These are phyloP conservation scores for Saxidomus purpurata DNA, from an alignment of 1,140 invertebrate species.

Conservation along the genomic window DNA sequence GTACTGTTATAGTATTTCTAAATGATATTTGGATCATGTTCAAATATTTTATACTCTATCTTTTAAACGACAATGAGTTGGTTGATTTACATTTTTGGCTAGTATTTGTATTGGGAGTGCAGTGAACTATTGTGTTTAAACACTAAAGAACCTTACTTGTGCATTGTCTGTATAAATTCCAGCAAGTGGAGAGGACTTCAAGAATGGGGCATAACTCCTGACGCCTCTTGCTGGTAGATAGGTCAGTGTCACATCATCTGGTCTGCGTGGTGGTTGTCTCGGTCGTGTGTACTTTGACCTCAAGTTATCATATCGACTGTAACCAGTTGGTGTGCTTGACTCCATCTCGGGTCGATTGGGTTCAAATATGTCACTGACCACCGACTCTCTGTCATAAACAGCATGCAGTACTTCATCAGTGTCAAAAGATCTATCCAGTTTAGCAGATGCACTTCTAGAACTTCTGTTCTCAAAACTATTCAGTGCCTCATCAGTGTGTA, in stretches of 20 bases:
- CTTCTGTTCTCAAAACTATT: neutral
- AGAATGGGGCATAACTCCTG: slow-evolving; percentile 55
- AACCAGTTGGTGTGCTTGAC: neutral
- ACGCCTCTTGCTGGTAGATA: slow-evolving; percentile 61
- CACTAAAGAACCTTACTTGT: slow-evolving; percentile 31
- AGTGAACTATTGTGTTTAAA: no score
- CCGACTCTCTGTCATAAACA: slow-evolving; percentile 17
- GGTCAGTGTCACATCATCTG: slow-evolving; percentile 27
- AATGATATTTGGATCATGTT: neutral
- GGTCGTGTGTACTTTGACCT: slow-evolving; percentile 65
- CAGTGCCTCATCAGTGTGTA: neutral
- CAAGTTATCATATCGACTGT: slow-evolving; percentile 51
- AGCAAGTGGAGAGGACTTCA: slow-evolving; percentile 46
- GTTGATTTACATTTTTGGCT: neutral
- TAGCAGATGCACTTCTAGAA: neutral
- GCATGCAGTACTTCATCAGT: slow-evolving; percentile 27
- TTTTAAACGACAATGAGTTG: neutral
- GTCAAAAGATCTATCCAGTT: neutral
- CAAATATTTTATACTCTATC: neutral
- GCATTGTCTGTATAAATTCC: slow-evolving; percentile 30
- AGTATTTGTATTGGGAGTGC: neutral
- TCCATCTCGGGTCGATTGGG: neutral
- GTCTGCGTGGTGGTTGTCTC: slow-evolving; percentile 14
- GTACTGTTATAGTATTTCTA: neutral
- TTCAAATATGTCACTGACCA: slow-evolving; percentile 61